These are phyloP conservation scores for Bujurquina vittata DNA, from an alignment of 2,113 vertebrate genomes.

Conservation along the genomic window DNA sequence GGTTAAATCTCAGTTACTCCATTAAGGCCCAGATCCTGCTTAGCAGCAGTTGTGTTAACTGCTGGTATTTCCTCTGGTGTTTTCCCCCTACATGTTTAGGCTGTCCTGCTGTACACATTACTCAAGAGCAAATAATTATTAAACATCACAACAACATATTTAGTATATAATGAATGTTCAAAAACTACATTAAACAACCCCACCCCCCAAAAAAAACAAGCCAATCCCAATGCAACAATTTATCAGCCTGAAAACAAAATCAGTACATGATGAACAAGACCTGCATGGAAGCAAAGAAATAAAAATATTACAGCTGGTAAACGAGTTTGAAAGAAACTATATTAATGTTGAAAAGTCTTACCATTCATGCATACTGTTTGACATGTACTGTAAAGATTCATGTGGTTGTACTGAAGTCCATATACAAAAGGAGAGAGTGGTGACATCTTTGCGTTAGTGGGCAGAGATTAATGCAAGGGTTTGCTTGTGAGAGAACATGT, in stretches of 20 bases:
- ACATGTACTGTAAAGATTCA: conserved; percentile 9
- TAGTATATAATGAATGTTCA: not conserved
- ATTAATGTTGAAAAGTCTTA: not conserved
- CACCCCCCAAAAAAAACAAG: not conserved
- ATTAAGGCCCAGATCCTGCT: not conserved
- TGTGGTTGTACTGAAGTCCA: not conserved
- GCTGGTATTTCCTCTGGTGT: too few relatives aligned
- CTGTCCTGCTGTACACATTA: not conserved
- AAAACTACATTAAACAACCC: not conserved
- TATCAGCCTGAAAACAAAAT: not conserved
- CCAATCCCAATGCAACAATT: not conserved
- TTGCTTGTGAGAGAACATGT: conserved; percentile 50
- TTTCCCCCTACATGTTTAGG: not conserved
- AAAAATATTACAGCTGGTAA: too few relatives aligned
- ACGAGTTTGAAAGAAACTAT: too few relatives aligned
- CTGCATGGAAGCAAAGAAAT: not conserved
- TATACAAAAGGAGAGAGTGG: conserved; percentile 10
- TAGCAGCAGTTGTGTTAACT: too few relatives aligned
- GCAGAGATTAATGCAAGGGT: conserved; percentile 49
- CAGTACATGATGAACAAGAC: not conserved
- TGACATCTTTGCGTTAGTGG: conserved; percentile 25
- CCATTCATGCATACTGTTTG: not conserved
- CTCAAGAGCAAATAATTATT: not conserved
- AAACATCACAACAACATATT: not conserved
- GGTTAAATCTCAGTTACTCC: not conserved